These are phyloP conservation scores for Todiramphus chloris DNA, from an alignment of 2,113 vertebrate species.

Conservation along the genomic window DNA sequence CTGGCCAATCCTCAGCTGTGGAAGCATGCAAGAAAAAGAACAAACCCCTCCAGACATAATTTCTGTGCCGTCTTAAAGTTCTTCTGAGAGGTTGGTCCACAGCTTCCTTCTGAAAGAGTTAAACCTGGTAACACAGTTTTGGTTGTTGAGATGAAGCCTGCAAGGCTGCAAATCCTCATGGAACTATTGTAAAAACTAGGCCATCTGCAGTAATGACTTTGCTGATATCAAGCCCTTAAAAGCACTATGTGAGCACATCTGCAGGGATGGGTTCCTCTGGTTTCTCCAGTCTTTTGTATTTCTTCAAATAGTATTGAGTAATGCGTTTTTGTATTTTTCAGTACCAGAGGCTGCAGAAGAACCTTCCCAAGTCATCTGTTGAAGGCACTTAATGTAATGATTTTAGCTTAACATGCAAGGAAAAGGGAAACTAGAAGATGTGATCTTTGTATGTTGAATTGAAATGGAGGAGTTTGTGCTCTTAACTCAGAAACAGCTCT, in stretches of 20 bases:
- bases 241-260: not conserved
- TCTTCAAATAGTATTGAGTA: not conserved
- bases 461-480: not conserved
- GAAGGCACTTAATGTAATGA: not conserved
- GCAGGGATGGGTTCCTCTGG: not conserved
- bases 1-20: not conserved
- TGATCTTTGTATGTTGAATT: not conserved
- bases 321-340: not conserved
- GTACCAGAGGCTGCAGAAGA: not conserved
- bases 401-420: not conserved
- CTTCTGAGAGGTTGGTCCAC: not conserved
- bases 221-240: not conserved
- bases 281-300: not conserved
- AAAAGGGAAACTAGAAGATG: not conserved
- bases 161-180: not conserved
- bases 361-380: not conserved
- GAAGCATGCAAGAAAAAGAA: not conserved
- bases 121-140: not conserved
- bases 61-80: not conserved
- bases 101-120: not conserved
- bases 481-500: not conserved
- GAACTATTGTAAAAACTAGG: not conserved
- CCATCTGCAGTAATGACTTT: not conserved
- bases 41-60: not conserved
- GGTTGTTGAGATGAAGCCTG: not conserved